A percentile compares a stretch with the other conserved stretches of the same genome.
phyloP scores from a whole-genome alignment of 2,113 vertebrate species.

The Esox niger region DNA sequence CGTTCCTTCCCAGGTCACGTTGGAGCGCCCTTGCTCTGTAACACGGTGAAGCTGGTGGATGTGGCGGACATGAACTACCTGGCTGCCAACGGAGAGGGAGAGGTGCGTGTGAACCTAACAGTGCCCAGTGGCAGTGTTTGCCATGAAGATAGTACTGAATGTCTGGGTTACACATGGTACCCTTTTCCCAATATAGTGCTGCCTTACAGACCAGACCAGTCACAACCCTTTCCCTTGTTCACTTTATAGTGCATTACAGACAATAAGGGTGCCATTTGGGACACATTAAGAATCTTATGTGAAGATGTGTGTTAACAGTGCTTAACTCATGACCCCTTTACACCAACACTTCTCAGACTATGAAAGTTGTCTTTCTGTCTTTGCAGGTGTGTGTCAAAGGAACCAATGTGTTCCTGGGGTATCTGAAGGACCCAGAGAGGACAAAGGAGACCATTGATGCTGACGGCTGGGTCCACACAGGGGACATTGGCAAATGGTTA shows the following conservation, averaged over 20 bases:
- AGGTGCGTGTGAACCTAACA: conserved; percentile 73
- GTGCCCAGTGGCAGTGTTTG: not conserved
- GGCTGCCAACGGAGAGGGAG: conserved; percentile 88
- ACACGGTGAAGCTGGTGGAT: conserved; percentile 84
- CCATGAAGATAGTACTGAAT: not conserved
- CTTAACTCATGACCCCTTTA: not conserved
- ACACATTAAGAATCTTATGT: not conserved
- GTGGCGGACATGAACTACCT: conserved; percentile 96
- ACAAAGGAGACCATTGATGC: conserved; percentile 86
- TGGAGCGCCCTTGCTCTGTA: conserved; percentile 91
- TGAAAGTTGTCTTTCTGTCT: not conserved
- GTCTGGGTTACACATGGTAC: not conserved
- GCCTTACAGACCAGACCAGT: not conserved
- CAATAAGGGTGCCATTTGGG: too few species aligned
- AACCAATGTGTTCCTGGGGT: conserved; percentile 89
- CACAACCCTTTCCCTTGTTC: not conserved
- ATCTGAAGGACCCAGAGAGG: conserved; percentile 88
- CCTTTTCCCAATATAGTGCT: not conserved
- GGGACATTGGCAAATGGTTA: conserved; percentile 95
- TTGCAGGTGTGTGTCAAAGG: conserved; percentile 91
- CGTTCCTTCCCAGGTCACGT: conserved; percentile 82
- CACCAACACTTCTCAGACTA: not conserved
- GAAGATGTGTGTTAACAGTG: not conserved
- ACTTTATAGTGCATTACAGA: too few species aligned
- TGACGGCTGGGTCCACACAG: conserved; percentile 95